These are phyloP conservation scores for Platycheirus rosarum DNA, from an alignment of 2,888 invertebrate genomes.

Conservation along the genomic window DNA sequence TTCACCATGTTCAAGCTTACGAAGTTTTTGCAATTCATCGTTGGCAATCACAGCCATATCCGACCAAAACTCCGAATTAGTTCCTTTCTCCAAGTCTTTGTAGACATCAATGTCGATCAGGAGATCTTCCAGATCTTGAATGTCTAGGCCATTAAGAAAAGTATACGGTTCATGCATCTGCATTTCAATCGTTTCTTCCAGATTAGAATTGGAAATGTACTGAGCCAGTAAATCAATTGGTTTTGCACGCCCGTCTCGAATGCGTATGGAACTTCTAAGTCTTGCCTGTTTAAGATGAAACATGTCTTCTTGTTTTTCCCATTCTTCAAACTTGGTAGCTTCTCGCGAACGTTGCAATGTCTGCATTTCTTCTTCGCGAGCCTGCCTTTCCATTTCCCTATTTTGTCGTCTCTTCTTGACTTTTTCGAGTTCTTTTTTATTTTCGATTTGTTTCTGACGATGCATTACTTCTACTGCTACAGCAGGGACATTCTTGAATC, in stretches of 20 bases:
- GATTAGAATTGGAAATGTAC: constrained; percentile 95
- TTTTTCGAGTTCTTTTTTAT: constrained; percentile 95
- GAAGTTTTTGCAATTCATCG: constrained; percentile 94
- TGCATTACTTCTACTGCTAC: constrained; percentile 93
- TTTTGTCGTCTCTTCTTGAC: constrained; percentile 95
- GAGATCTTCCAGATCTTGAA: constrained; percentile 96
- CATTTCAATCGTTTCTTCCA: constrained; percentile 97
- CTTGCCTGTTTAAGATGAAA: constrained; percentile 99
- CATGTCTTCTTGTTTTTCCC: constrained; percentile 98
- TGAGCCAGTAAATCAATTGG: constrained; percentile 98
- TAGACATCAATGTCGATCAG: constrained; percentile 97
- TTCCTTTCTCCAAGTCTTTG: constrained; percentile 94
- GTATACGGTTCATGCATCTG: constrained; percentile 99
- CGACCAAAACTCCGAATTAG: constrained; percentile 96
- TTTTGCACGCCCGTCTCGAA: constrained; percentile 98
- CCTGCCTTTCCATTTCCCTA: constrained; percentile 92
- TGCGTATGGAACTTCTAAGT: constrained; percentile 95
- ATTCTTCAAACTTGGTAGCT: constrained; percentile 94
- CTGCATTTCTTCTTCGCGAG: constrained; percentile 91
- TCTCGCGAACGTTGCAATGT: constrained; percentile 94
- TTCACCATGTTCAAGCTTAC: constrained; percentile 87
- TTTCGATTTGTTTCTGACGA: constrained; percentile 94
- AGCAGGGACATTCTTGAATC: constrained; percentile 89
- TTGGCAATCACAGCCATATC: constrained; percentile 97
- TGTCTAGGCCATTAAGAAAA: constrained; percentile 94